These are phyloP conservation scores for Endotricha flammealis DNA, from an alignment of 2,888 invertebrate species.

Conservation along the genomic window DNA sequence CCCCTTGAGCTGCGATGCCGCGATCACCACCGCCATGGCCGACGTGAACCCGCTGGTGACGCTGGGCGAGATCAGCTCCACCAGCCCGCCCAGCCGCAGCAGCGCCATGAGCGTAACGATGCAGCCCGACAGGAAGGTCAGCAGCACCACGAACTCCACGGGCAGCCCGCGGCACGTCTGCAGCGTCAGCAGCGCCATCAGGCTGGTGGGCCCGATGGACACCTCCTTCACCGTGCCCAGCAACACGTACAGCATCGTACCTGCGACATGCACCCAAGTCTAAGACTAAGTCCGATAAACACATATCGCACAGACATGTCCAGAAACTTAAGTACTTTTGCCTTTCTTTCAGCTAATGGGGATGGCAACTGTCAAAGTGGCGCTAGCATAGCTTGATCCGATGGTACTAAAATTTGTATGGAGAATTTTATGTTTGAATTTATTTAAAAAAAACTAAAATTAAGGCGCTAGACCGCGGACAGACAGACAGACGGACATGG, in stretches of 20 bases:
- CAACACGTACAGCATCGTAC: constrained; percentile 90
- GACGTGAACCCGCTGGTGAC: constrained; percentile 92
- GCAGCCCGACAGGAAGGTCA: constrained; percentile 87
- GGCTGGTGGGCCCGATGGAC: constrained; percentile 94
- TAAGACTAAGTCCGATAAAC: no score
- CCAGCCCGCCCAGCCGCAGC: constrained; percentile 81
- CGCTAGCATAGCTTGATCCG: no score
- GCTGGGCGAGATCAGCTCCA: constrained; percentile 90
- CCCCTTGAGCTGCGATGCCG: constrained; percentile 85
- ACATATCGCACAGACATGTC: no score
- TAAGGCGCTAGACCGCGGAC: no score
- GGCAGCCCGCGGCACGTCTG: constrained; percentile 85
- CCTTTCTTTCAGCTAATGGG: no score
- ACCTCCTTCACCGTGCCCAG: constrained; percentile 93
- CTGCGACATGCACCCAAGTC: constrained; percentile 43
- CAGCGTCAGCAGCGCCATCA: constrained; percentile 91
- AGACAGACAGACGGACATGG: no score
- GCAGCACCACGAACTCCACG: constrained; percentile 84
- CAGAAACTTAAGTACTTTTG: no score
- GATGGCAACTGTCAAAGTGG: no score
- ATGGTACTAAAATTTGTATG: no score
- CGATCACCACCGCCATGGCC: constrained; percentile 88
- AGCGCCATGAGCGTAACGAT: constrained; percentile 89
- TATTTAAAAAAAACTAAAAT: no score
- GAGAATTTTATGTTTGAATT: no score